A percentile compares a stretch with the other conserved stretches of the same genome.
phyloP scores from a whole-genome alignment of 2,888 invertebrate species.

The Eudemis profundana region DNA sequence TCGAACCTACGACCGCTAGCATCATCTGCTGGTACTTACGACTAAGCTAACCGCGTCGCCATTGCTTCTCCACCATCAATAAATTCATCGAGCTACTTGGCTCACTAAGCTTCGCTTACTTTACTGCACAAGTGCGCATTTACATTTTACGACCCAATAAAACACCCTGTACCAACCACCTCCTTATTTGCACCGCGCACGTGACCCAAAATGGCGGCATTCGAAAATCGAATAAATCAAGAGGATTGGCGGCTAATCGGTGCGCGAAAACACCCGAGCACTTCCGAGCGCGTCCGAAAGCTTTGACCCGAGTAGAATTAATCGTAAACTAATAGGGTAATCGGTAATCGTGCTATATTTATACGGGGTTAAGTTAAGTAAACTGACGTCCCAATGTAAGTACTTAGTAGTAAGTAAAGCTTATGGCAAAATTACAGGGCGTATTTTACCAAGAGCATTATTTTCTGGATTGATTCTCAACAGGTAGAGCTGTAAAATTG shows the following conservation, averaged over 20 bases:
- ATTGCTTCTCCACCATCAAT: not conserved
- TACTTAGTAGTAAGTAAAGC: too few species aligned
- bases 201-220: slow-evolving; percentile 77
- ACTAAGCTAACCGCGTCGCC: not conserved
- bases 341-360: slow-evolving; percentile 34
- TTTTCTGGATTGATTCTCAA: too few species aligned
- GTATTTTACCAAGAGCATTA: too few species aligned
- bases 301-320: slow-evolving; percentile 30
- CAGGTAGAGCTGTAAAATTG: too few species aligned
- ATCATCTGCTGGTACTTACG: too few species aligned
- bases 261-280: slow-evolving; percentile 59
- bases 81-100: slow-evolving; percentile 10
- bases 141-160: slow-evolving; percentile 18
- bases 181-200: slow-evolving; percentile 70
- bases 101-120: not conserved
- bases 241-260: slow-evolving; percentile 79
- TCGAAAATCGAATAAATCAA: slow-evolving; percentile 79
- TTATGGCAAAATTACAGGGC: too few species aligned
- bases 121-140: not conserved
- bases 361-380: slow-evolving; percentile 29
- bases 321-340: slow-evolving; percentile 42
- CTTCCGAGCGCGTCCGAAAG: slow-evolving; percentile 8
- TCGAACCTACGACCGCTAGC: too few species aligned
- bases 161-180: slow-evolving; percentile 59
- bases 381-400: slow-evolving; percentile 14